Evolutionary conservation across 2,888 invertebrate species (phyloP), one percentile per base, ranked within the genome.

Genomic region (Ormyrus thymus): DNA sequence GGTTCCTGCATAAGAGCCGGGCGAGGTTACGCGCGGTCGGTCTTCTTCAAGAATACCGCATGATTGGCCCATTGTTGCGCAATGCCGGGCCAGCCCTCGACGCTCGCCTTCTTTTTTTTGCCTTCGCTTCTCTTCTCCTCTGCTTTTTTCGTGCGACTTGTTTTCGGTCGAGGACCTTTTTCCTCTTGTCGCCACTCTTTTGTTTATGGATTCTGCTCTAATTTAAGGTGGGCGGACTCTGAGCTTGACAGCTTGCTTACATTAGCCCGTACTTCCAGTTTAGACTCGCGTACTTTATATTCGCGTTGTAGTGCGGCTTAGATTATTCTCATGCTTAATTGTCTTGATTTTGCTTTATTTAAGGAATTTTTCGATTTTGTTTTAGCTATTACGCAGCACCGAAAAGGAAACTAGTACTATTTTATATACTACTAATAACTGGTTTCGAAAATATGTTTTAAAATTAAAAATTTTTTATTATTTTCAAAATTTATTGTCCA

Each of bases 1-100:
- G 84, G 87, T 87, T 88, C 87, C 87, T 87, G 87, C 84, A 78
- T 13, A 10, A 15, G 56, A 64, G 59, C 50, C 13, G 46, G 45
- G 48, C 59, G 80, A 68, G 76, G 80, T 72, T 68, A 73, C 68
- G 68, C 48, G 76, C 70, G 71, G 65, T 64, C 78, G 61, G 50
- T 66, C 62, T 55, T 69, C 64, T 50, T 45, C 62, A 53, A 66
- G 66, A 66, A 64, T 48, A n/a, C 48, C n/a, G 11, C 45, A 46
- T 70, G 15, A 58, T 70, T 70, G 66, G 66, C 55, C 7, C 64
- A 55, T 64, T 72, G 64, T 72, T 72, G 61, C 72, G 72, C 46
- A 72, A 72, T 64, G 29, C 29, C 29, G 55, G 46, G 5, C 15
- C 58, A 8, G 7, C 15, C 29, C 29, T 29, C 29, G 29, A 29